Evolutionary conservation across 2,113 vertebrate species (phyloP).

Genomic region (Python bivittatus): DNA sequence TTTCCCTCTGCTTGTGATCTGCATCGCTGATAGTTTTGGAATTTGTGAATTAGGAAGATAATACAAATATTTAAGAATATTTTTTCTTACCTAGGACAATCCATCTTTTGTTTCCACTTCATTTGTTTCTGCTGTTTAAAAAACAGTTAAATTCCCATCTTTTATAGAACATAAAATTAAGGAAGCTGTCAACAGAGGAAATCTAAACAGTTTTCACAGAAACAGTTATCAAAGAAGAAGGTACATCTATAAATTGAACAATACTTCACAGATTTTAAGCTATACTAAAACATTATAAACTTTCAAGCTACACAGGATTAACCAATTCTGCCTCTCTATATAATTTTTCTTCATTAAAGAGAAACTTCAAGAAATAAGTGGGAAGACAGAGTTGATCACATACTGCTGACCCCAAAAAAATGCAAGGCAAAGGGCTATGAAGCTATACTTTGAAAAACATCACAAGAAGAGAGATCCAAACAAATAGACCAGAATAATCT

Average conservation of each 20-base stretch:
- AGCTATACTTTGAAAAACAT: neutral
- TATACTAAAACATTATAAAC: neutral
- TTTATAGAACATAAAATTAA: neutral
- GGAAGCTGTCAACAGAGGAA: neutral
- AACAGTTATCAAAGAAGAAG: neutral
- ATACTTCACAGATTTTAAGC: neutral
- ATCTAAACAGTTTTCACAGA: neutral
- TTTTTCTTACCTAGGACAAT: neutral
- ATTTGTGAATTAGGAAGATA: neutral
- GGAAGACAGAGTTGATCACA: neutral
- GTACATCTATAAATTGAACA: neutral
- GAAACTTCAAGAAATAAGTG: neutral
- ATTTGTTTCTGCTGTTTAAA: neutral
- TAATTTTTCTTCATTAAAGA: neutral
- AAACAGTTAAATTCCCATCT: neutral
- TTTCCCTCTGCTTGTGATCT: neutral
- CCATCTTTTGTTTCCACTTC: neutral
- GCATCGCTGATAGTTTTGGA: neutral
- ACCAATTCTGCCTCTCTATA: neutral
- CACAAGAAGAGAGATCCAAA: neutral
- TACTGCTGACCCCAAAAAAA: neutral
- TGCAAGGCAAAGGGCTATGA: neutral
- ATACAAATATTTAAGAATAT: neutral
- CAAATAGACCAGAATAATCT: neutral
- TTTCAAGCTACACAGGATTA: neutral